Evolutionary conservation across 2,888 invertebrate genomes (phyloP), one percentile per base, ranked within the genome.

Genomic region (Myopa tessellatipennis): DNA sequence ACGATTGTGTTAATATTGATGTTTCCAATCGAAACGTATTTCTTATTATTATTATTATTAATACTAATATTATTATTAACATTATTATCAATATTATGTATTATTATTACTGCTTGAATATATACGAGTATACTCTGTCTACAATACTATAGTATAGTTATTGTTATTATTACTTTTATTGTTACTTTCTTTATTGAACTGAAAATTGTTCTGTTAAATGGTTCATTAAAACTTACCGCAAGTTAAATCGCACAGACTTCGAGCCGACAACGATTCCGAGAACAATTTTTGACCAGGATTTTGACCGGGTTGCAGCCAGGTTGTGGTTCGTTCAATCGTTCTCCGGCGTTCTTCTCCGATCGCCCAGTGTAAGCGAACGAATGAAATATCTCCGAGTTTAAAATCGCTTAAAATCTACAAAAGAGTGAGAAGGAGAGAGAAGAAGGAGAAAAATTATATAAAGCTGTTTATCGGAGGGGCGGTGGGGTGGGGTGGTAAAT

Each of bases 221-320:
- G 50, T 65, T 74, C 45, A 65, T 74, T 74, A 65, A 50, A 74
- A 65, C 74, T 74, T 65, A 65, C 74, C 63, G 74, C 74, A 74
- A 65, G 74, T 74, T 16, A 55, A 55, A 55, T 14, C 5, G 55
- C 55, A n/a, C 5, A 61, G 40, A 65, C 52, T n/a, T 10, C 34
- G 55, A n/a, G n/a, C 4, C n/a, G 55, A n/a, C 55, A 55, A 55
- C 16, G 55, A 55, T 6, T 12, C 4, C 5, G 55, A 10, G 55
- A 58, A 71, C 36, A 38, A 40, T 40, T n/a, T n/a, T 12, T 52
- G 14, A 18, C 18, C 52, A 52, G 26, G 14, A 36, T 26, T 34
- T 14, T 50, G 16, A 63, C 40, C 12, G 16, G 45, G 6, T 16
- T 50, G 55, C 55, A 18, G 14, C 3, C 14, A n/a, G 26, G 26